A percentile compares a stretch with the other conserved stretches of the same genome.
phyloP scores from a whole-genome alignment of 2,888 invertebrate genomes.

The Ophioninae sp. region DNA sequence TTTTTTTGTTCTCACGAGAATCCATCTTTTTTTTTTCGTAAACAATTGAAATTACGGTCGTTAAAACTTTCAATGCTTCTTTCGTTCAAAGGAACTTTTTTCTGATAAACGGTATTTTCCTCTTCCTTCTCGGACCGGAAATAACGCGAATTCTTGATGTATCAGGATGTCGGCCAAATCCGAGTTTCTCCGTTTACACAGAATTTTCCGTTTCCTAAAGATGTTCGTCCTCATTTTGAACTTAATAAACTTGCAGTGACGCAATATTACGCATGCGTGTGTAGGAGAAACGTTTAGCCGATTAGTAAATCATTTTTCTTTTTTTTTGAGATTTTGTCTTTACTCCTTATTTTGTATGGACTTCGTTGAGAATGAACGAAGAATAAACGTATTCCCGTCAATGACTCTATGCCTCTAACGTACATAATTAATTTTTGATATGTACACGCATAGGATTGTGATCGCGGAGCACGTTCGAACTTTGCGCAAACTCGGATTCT shows the following conservation, averaged over 20 bases:
- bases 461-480: constrained; percentile 22
- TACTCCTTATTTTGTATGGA: not conserved
- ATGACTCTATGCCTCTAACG: constrained; percentile 20
- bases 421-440: constrained; percentile 53
- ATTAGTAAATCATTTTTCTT: constrained; percentile 2
- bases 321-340: not conserved
- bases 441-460: constrained; percentile 44
- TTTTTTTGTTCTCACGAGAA: constrained; percentile 15
- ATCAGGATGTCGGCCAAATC: constrained; percentile 31
- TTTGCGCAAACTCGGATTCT: constrained; percentile 8
- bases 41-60: constrained; percentile 37
- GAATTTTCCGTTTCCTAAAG: not conserved
- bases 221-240: not conserved
- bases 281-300: not conserved
- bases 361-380: constrained; percentile 25
- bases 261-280: not conserved
- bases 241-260: not conserved
- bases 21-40: constrained; percentile 10
- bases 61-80: constrained; percentile 13
- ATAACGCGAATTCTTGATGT: constrained; percentile 47
- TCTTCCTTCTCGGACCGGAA: constrained; percentile 40
- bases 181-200: not conserved
- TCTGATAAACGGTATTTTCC: constrained; percentile 34
- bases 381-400: constrained; percentile 23
- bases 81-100: constrained; percentile 21